Conservation (phyloP, 2,113 vertebrate species). For the Neopipo cinnamomea region DNA sequence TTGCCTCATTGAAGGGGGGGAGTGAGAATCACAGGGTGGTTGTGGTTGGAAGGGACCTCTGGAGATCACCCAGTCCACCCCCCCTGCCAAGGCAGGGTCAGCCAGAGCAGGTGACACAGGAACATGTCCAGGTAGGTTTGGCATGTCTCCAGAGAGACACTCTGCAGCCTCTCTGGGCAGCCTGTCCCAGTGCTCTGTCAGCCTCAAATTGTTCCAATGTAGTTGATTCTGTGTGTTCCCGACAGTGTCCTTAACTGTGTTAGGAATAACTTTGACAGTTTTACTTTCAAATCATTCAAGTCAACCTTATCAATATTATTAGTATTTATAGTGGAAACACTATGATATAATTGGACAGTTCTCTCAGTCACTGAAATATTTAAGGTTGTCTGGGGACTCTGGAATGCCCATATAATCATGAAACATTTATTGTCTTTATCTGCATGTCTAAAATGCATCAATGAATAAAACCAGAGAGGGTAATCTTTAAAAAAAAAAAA, state of each 20-base stretch:
- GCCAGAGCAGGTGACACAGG: not conserved
- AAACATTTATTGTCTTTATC: slow-evolving; percentile 33
- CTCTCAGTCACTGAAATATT: slow-evolving; percentile 27
- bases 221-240: not conserved
- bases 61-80: not conserved
- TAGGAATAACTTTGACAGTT: not conserved
- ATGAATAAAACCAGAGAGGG: slow-evolving; percentile 13
- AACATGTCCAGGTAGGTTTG: not conserved
- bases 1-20: not conserved
- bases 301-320: not conserved
- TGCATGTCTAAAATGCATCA: slow-evolving; percentile 37
- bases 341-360: not conserved
- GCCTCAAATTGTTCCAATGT: not conserved
- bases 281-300: not conserved
- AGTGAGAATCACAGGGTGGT: not conserved
- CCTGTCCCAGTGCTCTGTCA: not conserved
- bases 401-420: not conserved
- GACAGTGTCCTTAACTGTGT: not conserved
- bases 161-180: too few species aligned
- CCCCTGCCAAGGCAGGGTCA: not conserved
- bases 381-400: not conserved
- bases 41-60: not conserved
- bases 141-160: not conserved
- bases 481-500: not conserved
- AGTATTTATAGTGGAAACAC: not conserved